A percentile compares a stretch with the other conserved stretches of the same genome.
Evolutionary conservation across 2,113 vertebrate species (phyloP).

Genomic region (Sander lucioperca): DNA sequence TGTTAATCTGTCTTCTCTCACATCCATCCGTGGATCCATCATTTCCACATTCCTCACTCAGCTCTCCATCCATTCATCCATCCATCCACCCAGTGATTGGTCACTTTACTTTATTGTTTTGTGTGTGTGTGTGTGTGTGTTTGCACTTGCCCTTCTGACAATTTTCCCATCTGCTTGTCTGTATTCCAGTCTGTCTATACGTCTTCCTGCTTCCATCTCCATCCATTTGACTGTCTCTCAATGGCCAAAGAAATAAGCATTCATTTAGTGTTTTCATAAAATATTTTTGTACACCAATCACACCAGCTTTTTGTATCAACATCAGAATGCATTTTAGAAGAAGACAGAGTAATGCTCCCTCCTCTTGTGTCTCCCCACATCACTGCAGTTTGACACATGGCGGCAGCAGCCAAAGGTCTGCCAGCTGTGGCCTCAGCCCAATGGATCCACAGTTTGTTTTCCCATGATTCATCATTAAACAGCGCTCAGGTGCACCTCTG

Average conservation of each 20-base stretch:
- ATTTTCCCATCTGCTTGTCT: background rate
- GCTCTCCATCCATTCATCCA: constrained; percentile 27
- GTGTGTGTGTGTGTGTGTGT: constrained; percentile 28
- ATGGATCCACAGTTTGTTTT: constrained; percentile 75
- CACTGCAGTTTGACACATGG: constrained; percentile 67
- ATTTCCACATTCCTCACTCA: constrained; percentile 38
- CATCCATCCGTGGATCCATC: constrained; percentile 21
- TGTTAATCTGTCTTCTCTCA: constrained; percentile 42
- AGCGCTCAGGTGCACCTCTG: constrained; percentile 72
- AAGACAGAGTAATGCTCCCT: constrained; percentile 10
- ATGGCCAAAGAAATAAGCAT: background rate
- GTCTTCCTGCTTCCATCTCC: background rate
- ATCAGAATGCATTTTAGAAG: constrained; percentile 12
- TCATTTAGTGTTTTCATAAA: background rate
- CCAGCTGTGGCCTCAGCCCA: constrained; percentile 70
- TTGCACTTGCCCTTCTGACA: constrained; percentile 19
- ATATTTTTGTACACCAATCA: background rate
- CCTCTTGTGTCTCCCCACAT: constrained; percentile 47
- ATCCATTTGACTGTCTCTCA: background rate
- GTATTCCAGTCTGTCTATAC: constrained; percentile 7
- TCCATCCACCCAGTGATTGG: constrained; percentile 7
- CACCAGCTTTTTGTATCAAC: background rate
- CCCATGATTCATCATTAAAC: constrained; percentile 79
- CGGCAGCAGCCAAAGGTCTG: constrained; percentile 40
- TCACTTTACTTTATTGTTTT: constrained; percentile 31